Conservation (phyloP, 30 jellyfish, hydroid and myxozoan genomes). For the Morbakka virulenta region DNA sequence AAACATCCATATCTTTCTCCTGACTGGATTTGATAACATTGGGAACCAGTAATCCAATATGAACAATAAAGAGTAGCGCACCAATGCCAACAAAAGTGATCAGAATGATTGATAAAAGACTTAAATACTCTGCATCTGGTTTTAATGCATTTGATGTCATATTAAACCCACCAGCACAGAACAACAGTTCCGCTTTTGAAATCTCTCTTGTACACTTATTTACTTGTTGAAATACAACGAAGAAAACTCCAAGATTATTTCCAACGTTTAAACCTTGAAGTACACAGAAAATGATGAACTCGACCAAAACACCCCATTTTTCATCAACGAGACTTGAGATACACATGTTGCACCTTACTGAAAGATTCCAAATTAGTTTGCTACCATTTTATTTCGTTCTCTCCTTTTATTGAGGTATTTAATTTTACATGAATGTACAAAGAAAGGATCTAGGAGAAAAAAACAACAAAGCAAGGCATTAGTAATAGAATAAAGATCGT, state of each 20-base stretch:
- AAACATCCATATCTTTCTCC: conserved; percentile 70
- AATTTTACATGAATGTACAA: no score
- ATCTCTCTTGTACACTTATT: conserved; percentile 28
- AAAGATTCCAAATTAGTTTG: no score
- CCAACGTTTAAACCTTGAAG: conserved; percentile 85
- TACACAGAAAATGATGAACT: conserved; percentile 62
- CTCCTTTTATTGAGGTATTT: no score
- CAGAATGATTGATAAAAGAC: conserved; percentile 40
- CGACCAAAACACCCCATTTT: conserved; percentile 75
- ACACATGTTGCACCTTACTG: no score
- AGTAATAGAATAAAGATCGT: no score
- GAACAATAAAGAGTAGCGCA: conserved; percentile 63
- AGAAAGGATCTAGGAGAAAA: no score
- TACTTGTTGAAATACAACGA: conserved; percentile 35
- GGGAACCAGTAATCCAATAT: conserved; percentile 64
- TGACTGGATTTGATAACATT: conserved; percentile 67
- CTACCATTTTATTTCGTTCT: no score
- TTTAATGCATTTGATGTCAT: conserved; percentile 40
- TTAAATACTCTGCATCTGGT: conserved; percentile 51
- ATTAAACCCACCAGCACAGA: conserved; percentile 64
- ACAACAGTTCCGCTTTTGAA: conserved; percentile 2
- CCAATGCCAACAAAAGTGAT: conserved; percentile 70
- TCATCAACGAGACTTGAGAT: conserved; percentile 76
- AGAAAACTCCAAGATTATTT: conserved; percentile 79
- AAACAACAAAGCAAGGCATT: no score